These are phyloP conservation scores for Columba janthina DNA, from an alignment of 2,113 vertebrate species.

Conservation along the genomic window DNA sequence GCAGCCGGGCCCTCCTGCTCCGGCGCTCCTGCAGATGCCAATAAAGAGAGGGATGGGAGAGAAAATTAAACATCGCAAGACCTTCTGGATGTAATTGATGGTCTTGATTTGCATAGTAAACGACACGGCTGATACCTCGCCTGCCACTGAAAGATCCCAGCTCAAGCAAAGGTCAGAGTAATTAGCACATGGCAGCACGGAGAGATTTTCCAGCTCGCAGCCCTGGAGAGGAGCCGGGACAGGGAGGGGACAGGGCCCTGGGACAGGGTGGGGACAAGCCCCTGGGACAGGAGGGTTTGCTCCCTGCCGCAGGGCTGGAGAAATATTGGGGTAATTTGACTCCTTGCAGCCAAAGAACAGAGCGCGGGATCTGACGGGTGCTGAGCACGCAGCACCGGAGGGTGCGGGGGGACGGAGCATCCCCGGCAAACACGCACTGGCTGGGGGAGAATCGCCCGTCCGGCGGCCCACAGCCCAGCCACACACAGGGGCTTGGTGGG, in stretches of 20 bases:
- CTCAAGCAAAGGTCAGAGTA: slow-evolving; percentile 58
- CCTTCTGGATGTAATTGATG: slow-evolving; percentile 59
- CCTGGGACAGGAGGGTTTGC: rapidly evolving
- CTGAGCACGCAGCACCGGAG: not conserved
- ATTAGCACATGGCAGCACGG: not conserved
- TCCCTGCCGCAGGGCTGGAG: rapidly evolving
- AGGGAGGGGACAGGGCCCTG: no score
- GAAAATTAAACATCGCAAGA: slow-evolving; percentile 47
- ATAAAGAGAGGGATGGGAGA: slow-evolving; percentile 16
- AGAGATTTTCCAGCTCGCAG: not conserved
- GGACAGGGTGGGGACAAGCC: not conserved
- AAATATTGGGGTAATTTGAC: not conserved
- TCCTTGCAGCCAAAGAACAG: not conserved
- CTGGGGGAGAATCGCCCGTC: rapidly evolving
- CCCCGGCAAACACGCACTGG: rapidly evolving
- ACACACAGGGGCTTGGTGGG: rapidly evolving
- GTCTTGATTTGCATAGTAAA: slow-evolving; percentile 70
- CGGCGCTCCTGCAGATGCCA: slow-evolving; percentile 3
- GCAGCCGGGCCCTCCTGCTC: not conserved
- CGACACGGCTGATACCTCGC: slow-evolving; percentile 47
- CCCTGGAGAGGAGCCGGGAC: not conserved
- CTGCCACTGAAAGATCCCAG: slow-evolving; percentile 38
- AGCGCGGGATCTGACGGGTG: not conserved
- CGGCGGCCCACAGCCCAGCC: rapidly evolving
- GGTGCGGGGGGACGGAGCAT: not conserved